Evolutionary conservation across 2,888 invertebrate species (phyloP).

Genomic region (Lasioglossum figueresi): DNA sequence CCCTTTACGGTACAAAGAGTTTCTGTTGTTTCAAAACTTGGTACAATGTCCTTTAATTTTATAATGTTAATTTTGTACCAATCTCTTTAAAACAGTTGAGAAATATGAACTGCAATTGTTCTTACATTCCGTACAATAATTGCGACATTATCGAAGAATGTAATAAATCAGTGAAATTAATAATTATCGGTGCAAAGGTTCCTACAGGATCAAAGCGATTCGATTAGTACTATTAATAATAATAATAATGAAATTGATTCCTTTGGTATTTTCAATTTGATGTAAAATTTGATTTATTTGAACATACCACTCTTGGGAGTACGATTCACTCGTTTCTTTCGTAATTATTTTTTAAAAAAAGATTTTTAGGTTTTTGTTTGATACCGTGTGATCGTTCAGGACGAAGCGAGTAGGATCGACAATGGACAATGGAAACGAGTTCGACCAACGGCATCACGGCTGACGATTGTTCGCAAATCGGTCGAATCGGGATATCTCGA

Average conservation of each 20-base stretch:
- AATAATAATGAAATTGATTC: too few relatives aligned
- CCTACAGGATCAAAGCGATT: not conserved
- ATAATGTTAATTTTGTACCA: not conserved
- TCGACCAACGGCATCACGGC: slow-evolving; percentile 22
- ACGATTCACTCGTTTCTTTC: not conserved
- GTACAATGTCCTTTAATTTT: not conserved
- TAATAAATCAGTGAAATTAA: not conserved
- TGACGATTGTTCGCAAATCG: slow-evolving; percentile 14
- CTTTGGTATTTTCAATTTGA: too few relatives aligned
- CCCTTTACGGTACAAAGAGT: not conserved
- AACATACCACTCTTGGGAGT: not conserved
- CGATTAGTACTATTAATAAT: not conserved
- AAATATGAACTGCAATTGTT: not conserved
- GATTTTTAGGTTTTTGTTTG: not conserved
- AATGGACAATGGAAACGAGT: not conserved
- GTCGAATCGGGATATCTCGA: slow-evolving; percentile 34
- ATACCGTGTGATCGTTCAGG: too few relatives aligned
- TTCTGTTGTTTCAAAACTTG: not conserved
- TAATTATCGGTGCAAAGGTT: not conserved
- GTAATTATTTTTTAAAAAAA: not conserved
- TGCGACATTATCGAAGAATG: not conserved
- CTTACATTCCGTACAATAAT: not conserved
- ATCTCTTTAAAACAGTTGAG: not conserved
- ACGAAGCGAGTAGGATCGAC: not conserved
- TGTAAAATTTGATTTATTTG: not conserved